Base-by-base conservation (phyloP, 2,797 vertebrate species). In the Takifugu rubripes region DNA sequence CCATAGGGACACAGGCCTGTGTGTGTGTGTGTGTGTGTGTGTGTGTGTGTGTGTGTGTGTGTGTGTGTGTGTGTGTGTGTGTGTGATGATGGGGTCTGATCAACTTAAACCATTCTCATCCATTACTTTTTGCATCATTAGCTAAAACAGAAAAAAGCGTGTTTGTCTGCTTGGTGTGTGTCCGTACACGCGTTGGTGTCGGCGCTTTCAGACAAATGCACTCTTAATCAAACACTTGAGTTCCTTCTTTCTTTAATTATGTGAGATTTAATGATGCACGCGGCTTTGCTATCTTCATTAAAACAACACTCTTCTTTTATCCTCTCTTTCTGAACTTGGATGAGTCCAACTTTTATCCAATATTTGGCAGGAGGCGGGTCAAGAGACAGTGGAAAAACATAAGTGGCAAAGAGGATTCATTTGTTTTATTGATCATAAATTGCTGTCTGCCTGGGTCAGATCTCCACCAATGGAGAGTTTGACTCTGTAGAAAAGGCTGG, bases 221-320 rank as follows among this genome's bases (percentile, higher is more conserved):
- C 70, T 78, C 84, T 84, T 89, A 88, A 87, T 86, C 86, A 87
- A 87, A 85, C 77, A 74, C 74, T 82, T 59, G 49, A 75, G 75
- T 77, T 77, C 83, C 68, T 59, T 76, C 77, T 74, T 73, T 64
- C 75, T 84, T 87, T 89, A 90, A 89, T 90, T 90, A 88, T 73
- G 78, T 63, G 75, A 49, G 67, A 72, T 62, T 59, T 88, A 89
- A 90, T 84, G 84, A 82, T 62, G 79, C 83, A 40, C 46, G 24
- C 25, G 75, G 61, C 66, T 68, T 72, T 68, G 69, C 70, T 76
- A 78, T 75, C 73, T 87, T 85, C 81, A 82, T 85, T 87, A 69
- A 77, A 25, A 72, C 58, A 63, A 59, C 56, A 25, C 16, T 54
- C 31, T 51, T 8, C 45, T 12, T 31, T 42, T 5, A 25, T 33